phyloP scores from a whole-genome alignment of 2,113 vertebrate genomes.

The Spermophilus dauricus region DNA sequence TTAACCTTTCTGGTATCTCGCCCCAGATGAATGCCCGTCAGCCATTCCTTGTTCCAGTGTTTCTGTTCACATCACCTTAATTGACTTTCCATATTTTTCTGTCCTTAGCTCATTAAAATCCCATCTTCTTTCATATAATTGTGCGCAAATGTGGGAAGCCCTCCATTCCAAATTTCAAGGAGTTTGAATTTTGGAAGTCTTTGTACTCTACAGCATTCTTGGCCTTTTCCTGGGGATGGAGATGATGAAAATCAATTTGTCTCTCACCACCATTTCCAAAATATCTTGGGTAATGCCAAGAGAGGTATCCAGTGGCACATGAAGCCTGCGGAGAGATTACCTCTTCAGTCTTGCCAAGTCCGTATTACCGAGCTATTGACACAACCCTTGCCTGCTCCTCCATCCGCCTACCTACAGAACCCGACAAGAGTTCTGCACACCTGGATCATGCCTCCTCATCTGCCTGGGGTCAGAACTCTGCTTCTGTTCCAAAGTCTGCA shows the following conservation, averaged over 20 bases:
- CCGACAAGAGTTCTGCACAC: background rate
- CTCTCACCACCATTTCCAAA: constrained; percentile 81
- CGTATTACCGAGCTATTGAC: constrained; percentile 50
- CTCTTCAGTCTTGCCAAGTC: constrained; percentile 69
- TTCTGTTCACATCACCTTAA: constrained; percentile 30
- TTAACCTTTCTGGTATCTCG: background rate
- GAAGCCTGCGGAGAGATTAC: constrained; percentile 66
- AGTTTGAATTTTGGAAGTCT: constrained; percentile 40
- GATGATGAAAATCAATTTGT: constrained; percentile 83
- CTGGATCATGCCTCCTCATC: background rate
- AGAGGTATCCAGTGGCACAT: constrained; percentile 81
- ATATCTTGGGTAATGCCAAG: constrained; percentile 73
- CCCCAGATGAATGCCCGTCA: background rate
- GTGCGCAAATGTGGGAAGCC: background rate
- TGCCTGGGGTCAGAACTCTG: background rate
- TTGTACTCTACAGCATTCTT: constrained; percentile 32
- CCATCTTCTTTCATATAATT: background rate
- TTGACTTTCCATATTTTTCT: constrained; percentile 28
- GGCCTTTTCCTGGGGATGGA: constrained; percentile 72
- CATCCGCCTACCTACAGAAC: background rate
- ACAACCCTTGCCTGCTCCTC: constrained; percentile 44
- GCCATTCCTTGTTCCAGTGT: background rate
- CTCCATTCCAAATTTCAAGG: constrained; percentile 23
- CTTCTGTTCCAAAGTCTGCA: background rate
- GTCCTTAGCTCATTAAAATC: background rate